Percentiles rank a stretch among this genome's conserved stretches.
Evolutionary conservation across 2,888 invertebrate species (phyloP).

Genomic region (Hedychridium roseum): DNA sequence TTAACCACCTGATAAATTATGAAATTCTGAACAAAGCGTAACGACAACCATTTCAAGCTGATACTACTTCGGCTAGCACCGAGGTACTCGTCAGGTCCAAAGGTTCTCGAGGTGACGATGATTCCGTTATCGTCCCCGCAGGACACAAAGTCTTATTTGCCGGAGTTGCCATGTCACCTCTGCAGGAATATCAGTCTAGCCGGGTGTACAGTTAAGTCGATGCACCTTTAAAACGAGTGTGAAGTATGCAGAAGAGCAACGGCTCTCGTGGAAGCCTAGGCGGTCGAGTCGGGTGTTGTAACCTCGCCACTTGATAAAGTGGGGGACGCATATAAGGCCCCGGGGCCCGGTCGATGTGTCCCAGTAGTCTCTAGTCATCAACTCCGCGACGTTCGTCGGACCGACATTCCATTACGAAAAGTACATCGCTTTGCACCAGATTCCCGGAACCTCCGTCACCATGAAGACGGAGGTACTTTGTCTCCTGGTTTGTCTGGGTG

Average conservation of each 20-base stretch:
- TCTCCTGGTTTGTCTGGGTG: constrained; percentile 51
- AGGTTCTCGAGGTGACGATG: no score
- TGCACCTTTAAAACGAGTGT: constrained; percentile 10
- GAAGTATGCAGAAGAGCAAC: constrained; percentile 39
- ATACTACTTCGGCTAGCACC: no score
- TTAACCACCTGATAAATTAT: no score
- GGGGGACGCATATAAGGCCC: constrained; percentile 62
- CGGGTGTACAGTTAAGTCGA: constrained; percentile 25
- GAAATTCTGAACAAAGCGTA: no score
- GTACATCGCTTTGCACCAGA: constrained; percentile 11
- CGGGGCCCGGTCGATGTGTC: constrained; percentile 49
- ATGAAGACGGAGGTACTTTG: constrained; percentile 54
- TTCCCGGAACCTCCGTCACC: constrained; percentile 31
- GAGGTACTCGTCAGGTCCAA: no score
- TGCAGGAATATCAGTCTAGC: no score
- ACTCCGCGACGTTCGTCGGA: constrained; percentile 37
- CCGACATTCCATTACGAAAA: constrained; percentile 9
- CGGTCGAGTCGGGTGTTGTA: constrained; percentile 39
- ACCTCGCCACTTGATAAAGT: constrained; percentile 43
- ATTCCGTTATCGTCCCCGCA: no score
- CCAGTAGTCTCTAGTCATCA: constrained; percentile 61
- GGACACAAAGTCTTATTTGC: no score
- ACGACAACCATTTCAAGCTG: no score
- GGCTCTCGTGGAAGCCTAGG: constrained; percentile 39
- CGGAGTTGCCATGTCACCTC: no score